Conservation (phyloP, 2,888 invertebrate species). For the Yponomeuta plumbellus region DNA sequence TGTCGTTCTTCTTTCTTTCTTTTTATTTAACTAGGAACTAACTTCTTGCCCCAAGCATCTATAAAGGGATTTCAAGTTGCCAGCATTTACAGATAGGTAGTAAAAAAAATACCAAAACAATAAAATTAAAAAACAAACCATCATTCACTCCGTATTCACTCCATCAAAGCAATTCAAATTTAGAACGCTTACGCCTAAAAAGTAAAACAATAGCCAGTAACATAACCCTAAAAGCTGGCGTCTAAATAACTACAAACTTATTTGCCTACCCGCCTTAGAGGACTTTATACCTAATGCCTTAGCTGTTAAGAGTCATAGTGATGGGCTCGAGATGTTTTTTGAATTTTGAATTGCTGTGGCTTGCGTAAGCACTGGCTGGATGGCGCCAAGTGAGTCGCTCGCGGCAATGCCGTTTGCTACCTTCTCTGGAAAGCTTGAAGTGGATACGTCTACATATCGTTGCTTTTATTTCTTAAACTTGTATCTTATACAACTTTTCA, state of each 20-base stretch:
- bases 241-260: not conserved
- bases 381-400: conserved; percentile 14
- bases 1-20: no score
- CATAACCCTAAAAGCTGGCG: conserved; percentile 4
- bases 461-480: no score
- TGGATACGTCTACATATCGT: not conserved
- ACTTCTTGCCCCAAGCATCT: no score
- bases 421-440: not conserved
- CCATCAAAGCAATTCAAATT: not conserved
- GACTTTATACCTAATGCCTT: not conserved
- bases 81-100: no score
- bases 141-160: not conserved
- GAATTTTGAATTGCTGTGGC: conserved; percentile 6
- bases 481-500: no score
- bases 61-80: no score
- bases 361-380: not conserved
- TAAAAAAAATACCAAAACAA: no score
- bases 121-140: not conserved
- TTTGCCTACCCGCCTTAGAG: not conserved
- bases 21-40: no score
- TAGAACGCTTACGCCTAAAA: not conserved
- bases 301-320: not conserved
- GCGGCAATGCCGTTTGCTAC: conserved; percentile 11
- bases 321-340: not conserved
- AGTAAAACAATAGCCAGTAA: not conserved